Evolutionary conservation across 1,140 invertebrate genomes (phyloP).

Genomic region (Antheraea mylitta): DNA sequence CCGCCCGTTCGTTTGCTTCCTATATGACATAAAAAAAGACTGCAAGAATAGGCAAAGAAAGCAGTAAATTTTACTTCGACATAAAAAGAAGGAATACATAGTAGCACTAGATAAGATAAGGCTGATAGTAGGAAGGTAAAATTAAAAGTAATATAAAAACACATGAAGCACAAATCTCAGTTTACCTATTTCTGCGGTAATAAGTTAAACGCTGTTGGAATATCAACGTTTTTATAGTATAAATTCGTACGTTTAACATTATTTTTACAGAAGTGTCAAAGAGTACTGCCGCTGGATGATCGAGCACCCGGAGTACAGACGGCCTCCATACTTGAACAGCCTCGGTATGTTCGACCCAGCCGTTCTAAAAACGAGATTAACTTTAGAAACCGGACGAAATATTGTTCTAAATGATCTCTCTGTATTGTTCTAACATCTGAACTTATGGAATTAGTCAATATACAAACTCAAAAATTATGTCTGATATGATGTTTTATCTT

Average conservation of each 20-base stretch:
- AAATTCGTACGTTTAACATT: not conserved
- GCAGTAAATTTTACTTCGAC: no score
- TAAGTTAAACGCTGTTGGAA: not conserved
- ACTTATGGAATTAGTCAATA: conserved; percentile 51
- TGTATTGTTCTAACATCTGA: conserved; percentile 23
- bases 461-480: conserved; percentile 19
- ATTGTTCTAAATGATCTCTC: conserved; percentile 17
- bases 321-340: conserved; percentile 67
- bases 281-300: conserved; percentile 78
- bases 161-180: not conserved
- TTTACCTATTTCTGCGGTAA: no score
- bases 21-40: no score
- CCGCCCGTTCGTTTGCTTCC: no score
- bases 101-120: not conserved
- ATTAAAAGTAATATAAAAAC: not conserved
- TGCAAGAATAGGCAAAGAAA: no score
- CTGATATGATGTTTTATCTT: not conserved
- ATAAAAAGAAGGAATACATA: not conserved
- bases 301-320: conserved; percentile 67
- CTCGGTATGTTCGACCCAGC: conserved; percentile 65
- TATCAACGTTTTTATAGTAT: not conserved
- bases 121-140: not conserved
- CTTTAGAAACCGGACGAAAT: conserved; percentile 44
- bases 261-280: conserved; percentile 66
- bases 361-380: conserved; percentile 57